A percentile compares a stretch with the other conserved stretches of the same genome.
These are phyloP conservation scores for Neogobius melanostomus DNA, from an alignment of 2,113 vertebrate genomes.

Conservation along the genomic window DNA sequence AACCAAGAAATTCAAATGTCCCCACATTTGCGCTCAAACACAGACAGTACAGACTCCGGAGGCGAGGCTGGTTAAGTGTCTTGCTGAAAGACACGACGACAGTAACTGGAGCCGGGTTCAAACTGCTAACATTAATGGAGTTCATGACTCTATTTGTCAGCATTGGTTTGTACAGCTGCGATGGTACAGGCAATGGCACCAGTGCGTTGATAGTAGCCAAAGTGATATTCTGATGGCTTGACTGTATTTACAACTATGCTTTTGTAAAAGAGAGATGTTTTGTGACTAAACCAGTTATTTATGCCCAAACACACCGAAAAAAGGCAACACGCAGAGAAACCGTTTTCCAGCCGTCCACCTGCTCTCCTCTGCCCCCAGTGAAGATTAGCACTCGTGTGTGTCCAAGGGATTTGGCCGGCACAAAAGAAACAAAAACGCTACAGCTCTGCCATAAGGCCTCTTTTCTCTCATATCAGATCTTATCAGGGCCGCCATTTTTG, in stretches of 20 bases:
- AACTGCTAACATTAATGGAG: no score
- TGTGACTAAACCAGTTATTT: conserved; percentile 50
- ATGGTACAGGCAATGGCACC: no score
- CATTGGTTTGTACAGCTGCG: no score
- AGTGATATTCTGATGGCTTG: conserved; percentile 49
- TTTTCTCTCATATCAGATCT: conserved; percentile 69
- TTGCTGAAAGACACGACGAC: no score
- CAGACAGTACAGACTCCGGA: no score
- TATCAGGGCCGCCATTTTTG: conserved; percentile 68
- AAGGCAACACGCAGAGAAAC: conserved; percentile 44
- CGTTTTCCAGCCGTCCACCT: conserved; percentile 57
- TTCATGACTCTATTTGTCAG: no score
- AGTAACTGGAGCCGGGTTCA: no score
- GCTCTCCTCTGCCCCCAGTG: conserved; percentile 55
- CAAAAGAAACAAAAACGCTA: conserved; percentile 61
- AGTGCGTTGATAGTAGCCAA: conserved; percentile 41
- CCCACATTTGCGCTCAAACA: no score
- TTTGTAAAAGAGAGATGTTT: conserved; percentile 35
- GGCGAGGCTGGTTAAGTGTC: no score
- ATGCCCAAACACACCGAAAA: conserved; percentile 32
- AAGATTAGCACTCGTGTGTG: conserved; percentile 45
- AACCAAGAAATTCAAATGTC: no score
- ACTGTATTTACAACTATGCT: neutral
- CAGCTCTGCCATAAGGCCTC: conserved; percentile 64
- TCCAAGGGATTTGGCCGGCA: conserved; percentile 59